Evolutionary conservation across 2,888 invertebrate genomes (phyloP), one percentile per base, ranked within the genome.

Genomic region (Lepidonotus clava): DNA sequence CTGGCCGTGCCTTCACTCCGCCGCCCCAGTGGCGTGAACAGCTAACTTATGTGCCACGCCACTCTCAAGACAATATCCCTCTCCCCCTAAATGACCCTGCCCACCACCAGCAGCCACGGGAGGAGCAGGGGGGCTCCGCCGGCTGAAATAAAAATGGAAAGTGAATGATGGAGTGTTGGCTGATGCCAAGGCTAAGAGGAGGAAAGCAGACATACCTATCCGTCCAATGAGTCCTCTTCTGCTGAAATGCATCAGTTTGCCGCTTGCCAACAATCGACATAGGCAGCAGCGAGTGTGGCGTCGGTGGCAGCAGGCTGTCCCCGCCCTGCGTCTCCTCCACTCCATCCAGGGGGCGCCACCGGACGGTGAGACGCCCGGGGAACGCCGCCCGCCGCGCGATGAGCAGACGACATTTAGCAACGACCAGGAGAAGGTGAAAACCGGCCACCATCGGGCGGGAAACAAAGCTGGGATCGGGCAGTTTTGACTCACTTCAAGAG

Each of bases 231-330:
- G 46, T 80, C 46, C 80, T 80, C 80, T 51, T 46, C 41, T 41
- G 80, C 18, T 80, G 80, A 80, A 80, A 80, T 80, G 80, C 41
- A 80, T 80, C 80, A 80, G 80, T 80, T 51, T 51, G 46, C 80
- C 46, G 80, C 46, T 51, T 80, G 80, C 80, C 80, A 80, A 80
- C 80, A 80, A 80, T 80, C 80, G 80, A 80, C 80, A 80, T 80
- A 51, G 80, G 80, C 80, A 80, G 80, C 80, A 80, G 51, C 51
- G 80, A 80, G 46, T 80, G 80, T 51, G 80, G 51, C 80, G 51
- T 28, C 80, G 24, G 80, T 80, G 80, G 80, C 80, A 80, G 80
- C 51, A 32, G 80, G 1, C 41, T 80, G 46, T 80, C 80, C 51
- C 32, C 4, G 76, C 40, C 76, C 32, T 46, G 46, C 80, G 41